A percentile compares a stretch with the other conserved stretches of the same genome.
These are phyloP conservation scores for Rhorus exstirpatorius DNA, from an alignment of 2,888 invertebrate genomes.

Conservation along the genomic window DNA sequence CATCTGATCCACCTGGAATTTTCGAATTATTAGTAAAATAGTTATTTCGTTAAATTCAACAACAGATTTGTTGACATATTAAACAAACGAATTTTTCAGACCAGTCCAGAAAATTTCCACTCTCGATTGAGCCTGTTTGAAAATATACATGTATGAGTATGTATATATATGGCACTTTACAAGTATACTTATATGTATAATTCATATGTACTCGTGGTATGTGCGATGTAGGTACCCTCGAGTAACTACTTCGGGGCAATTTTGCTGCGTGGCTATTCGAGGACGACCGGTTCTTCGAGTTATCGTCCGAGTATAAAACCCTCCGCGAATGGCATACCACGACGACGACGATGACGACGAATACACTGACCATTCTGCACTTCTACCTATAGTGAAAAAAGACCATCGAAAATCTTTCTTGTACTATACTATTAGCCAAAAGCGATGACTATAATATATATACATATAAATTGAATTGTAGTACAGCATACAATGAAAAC, in stretches of 20 bases:
- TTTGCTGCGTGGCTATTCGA: slow-evolving; percentile 38
- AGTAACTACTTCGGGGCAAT: slow-evolving; percentile 35
- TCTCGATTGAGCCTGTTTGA: neutral
- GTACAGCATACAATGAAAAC: neutral
- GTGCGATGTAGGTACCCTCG: slow-evolving; percentile 26
- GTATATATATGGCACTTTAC: neutral
- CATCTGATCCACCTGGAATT: neutral
- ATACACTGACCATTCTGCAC: slow-evolving; percentile 32
- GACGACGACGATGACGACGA: slow-evolving; percentile 36
- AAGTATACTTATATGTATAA: slow-evolving; percentile 18
- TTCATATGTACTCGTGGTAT: neutral
- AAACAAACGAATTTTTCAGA: slow-evolving; percentile 7
- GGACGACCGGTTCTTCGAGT: slow-evolving; percentile 59
- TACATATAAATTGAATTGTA: neutral
- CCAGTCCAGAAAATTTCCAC: neutral
- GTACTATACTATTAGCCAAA: slow-evolving; percentile 11
- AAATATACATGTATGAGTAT: neutral
- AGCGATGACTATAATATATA: slow-evolving; percentile 7
- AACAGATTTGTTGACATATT: neutral
- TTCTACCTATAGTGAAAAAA: slow-evolving; percentile 23
- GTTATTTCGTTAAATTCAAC: neutral
- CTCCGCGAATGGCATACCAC: slow-evolving; percentile 32
- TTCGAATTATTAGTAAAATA: neutral
- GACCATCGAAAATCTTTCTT: slow-evolving; percentile 25
- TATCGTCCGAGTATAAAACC: slow-evolving; percentile 43